A percentile compares a stretch with the other conserved stretches of the same genome.
phyloP scores from a whole-genome alignment of 2,888 invertebrate genomes.

The Dioctria rufipes region DNA sequence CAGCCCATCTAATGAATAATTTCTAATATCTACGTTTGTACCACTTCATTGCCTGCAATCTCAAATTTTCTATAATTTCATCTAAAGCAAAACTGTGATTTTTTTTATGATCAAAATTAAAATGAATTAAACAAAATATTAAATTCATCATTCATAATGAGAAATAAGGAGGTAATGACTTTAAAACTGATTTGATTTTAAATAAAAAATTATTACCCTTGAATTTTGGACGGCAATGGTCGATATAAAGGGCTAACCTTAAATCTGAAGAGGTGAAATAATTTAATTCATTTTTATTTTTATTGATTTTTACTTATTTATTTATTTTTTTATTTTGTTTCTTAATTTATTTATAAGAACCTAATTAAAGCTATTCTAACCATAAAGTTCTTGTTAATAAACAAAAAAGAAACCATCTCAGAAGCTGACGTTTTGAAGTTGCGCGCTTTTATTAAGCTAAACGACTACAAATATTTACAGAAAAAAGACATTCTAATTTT shows the following conservation, averaged over 20 bases:
- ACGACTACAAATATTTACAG: constrained; percentile 24
- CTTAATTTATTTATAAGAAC: constrained; percentile 15
- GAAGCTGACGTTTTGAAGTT: constrained; percentile 4
- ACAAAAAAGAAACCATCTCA: not conserved
- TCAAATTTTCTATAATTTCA: constrained; percentile 7
- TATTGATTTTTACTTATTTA: constrained; percentile 22
- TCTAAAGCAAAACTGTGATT: constrained; percentile 11
- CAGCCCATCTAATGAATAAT: constrained; percentile 21
- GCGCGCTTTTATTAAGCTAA: constrained; percentile 14
- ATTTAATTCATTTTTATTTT: constrained; percentile 48
- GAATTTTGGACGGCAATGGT: constrained; percentile 71
- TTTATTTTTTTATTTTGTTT: constrained; percentile 14
- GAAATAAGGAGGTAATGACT: constrained; percentile 7
- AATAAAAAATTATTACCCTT: constrained; percentile 68
- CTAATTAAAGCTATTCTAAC: constrained; percentile 8
- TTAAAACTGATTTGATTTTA: constrained; percentile 18
- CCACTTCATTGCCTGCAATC: constrained; percentile 15
- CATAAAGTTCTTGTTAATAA: constrained; percentile 40
- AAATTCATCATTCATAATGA: constrained; percentile 1
- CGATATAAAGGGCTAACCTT: constrained; percentile 68
- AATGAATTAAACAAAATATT: constrained; percentile 15
- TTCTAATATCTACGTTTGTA: not conserved
- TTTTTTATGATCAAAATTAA: constrained; percentile 15
- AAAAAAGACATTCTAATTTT: constrained; percentile 34
- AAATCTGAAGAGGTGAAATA: constrained; percentile 59